These are phyloP conservation scores for Corythornis cristatus DNA, from an alignment of 2,113 vertebrate genomes.

Conservation along the genomic window DNA sequence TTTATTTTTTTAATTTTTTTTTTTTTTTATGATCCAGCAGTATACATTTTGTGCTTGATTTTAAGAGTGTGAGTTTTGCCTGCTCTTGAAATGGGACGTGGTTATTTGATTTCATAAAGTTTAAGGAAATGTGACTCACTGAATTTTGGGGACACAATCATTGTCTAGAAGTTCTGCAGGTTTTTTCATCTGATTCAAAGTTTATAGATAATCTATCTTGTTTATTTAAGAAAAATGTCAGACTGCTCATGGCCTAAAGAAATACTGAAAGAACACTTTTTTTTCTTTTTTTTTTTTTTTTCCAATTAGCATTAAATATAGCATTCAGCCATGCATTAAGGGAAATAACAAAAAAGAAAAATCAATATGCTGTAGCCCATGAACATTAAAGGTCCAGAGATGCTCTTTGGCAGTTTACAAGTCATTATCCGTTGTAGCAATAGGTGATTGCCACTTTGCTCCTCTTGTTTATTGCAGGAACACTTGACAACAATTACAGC, in stretches of 20 bases:
- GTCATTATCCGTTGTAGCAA: background rate
- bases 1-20: accelerated
- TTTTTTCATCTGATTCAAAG: background rate
- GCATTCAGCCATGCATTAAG: background rate
- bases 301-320: background rate
- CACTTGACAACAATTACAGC: background rate
- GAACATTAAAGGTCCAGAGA: background rate
- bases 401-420: background rate
- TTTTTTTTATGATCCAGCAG: background rate
- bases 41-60: background rate
- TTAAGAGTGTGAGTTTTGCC: background rate
- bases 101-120: background rate
- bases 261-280: background rate
- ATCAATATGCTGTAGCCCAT: background rate
- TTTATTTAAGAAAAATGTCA: background rate
- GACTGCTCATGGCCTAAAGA: background rate
- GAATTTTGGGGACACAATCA: background rate
- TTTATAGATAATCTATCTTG: background rate
- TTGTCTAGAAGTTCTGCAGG: background rate
- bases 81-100: background rate
- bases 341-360: background rate
- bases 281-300: background rate
- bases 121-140: background rate
- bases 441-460: background rate
- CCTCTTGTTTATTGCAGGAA: background rate